Conservation (phyloP, 2,797 vertebrate genomes). For the Chlorospingus semifuscus region DNA sequence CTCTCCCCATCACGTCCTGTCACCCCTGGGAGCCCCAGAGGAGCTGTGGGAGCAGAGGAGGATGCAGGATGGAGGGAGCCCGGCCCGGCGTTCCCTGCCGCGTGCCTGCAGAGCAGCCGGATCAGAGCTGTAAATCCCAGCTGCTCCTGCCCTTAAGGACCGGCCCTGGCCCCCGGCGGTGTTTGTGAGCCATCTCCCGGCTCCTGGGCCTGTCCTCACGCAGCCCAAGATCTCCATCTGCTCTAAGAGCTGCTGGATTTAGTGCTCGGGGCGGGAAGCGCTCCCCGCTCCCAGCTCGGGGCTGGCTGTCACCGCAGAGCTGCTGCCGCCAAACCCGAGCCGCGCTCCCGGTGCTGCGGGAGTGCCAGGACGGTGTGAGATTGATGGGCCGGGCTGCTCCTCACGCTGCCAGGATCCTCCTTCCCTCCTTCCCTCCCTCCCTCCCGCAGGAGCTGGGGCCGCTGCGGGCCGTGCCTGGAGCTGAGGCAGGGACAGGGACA, state of each 20-base stretch:
- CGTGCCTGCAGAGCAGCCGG: background rate
- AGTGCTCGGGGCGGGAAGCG: background rate
- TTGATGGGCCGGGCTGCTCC: background rate
- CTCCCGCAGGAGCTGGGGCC: accelerated
- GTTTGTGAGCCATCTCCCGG: conserved; percentile 31
- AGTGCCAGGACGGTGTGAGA: background rate
- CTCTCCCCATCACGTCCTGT: background rate
- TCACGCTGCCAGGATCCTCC: background rate
- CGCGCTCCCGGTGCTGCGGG: accelerated
- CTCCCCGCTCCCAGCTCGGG: background rate
- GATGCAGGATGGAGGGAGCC: accelerated
- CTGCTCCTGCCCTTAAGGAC: conserved; percentile 23
- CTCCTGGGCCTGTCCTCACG: conserved; percentile 30
- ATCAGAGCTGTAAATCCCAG: conserved; percentile 47
- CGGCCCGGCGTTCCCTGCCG: background rate
- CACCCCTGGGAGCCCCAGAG: background rate
- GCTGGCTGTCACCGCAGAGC: background rate
- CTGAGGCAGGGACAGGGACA: background rate
- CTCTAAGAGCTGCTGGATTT: conserved; percentile 45
- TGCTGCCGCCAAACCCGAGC: accelerated
- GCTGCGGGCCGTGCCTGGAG: background rate
- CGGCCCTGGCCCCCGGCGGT: background rate
- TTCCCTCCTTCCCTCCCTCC: background rate
- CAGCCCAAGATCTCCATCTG: conserved; percentile 57
- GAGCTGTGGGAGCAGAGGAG: background rate